Conservation (phyloP, 30 jellyfish, hydroid and myxozoan genomes). For the Morbakka virulenta region DNA sequence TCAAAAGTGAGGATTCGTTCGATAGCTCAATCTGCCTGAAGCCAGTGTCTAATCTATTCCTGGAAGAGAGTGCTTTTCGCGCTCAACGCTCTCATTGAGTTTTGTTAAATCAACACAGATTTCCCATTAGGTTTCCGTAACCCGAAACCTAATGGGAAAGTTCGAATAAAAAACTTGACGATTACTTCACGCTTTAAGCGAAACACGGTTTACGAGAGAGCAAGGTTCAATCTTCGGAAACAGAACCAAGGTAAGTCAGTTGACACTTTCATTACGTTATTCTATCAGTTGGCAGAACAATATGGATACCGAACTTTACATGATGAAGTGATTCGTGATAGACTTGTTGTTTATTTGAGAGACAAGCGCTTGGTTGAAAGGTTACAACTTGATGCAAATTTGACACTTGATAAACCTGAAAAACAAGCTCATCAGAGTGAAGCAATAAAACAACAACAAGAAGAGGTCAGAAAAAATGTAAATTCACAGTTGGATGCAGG, state of each 20-base stretch:
- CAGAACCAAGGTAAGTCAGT: conserved; percentile 37
- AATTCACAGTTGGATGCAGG: too few relatives aligned
- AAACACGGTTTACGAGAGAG: conserved; percentile 19
- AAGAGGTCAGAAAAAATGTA: background rate
- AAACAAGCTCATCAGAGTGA: conserved; percentile 25
- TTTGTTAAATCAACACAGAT: background rate
- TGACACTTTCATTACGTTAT: conserved; percentile 18
- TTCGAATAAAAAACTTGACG: too few relatives aligned
- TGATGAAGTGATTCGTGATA: conserved; percentile 32
- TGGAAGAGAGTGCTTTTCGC: conserved; percentile 8
- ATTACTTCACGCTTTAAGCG: too few relatives aligned
- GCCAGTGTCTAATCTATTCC: conserved; percentile 16
- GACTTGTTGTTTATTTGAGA: conserved; percentile 34
- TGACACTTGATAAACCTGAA: conserved; percentile 28
- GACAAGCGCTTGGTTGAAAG: conserved; percentile 33
- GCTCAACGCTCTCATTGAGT: background rate
- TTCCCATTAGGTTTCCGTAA: conserved; percentile 16
- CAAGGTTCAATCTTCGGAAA: conserved; percentile 4
- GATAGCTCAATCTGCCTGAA: conserved; percentile 11
- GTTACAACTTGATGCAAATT: too few relatives aligned
- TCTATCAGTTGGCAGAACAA: conserved; percentile 21
- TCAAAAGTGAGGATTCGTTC: conserved; percentile 7
- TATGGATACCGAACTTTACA: conserved; percentile 1
- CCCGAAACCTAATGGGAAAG: too few relatives aligned
- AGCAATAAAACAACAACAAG: conserved; percentile 37